These are phyloP conservation scores for Maconellicoccus hirsutus DNA, from an alignment of 1,140 invertebrate species.

Conservation along the genomic window DNA sequence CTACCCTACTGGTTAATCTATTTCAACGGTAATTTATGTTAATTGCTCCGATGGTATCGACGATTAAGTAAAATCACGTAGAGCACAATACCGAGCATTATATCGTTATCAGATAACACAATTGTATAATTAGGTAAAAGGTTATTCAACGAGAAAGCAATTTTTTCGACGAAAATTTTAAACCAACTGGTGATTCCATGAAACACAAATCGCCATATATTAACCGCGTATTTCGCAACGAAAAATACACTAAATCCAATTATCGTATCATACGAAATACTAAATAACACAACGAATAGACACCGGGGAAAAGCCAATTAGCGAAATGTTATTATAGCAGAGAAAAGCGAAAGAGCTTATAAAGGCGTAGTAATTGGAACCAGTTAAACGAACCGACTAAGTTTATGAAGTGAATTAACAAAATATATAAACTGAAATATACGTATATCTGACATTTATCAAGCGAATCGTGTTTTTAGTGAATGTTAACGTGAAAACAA, in stretches of 20 bases:
- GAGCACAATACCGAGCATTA: not conserved
- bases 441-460: not conserved
- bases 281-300: conserved; percentile 1
- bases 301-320: not conserved
- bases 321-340: not conserved
- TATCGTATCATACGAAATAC: not conserved
- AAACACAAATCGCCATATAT: no score
- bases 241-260: not conserved
- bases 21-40: not conserved
- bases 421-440: not conserved
- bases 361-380: not conserved
- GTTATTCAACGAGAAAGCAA: no score
- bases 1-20: no score
- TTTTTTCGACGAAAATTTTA: no score
- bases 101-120: not conserved
- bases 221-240: not conserved
- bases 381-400: no score
- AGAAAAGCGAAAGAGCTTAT: not conserved
- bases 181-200: not conserved
- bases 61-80: not conserved
- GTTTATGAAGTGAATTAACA: not conserved
- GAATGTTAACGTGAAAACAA: not conserved
- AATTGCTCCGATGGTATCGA: not conserved
- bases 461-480: not conserved
- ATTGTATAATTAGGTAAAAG: not conserved